Conservation (phyloP, 1,140 invertebrate species). For the Nixonia krombeini region DNA sequence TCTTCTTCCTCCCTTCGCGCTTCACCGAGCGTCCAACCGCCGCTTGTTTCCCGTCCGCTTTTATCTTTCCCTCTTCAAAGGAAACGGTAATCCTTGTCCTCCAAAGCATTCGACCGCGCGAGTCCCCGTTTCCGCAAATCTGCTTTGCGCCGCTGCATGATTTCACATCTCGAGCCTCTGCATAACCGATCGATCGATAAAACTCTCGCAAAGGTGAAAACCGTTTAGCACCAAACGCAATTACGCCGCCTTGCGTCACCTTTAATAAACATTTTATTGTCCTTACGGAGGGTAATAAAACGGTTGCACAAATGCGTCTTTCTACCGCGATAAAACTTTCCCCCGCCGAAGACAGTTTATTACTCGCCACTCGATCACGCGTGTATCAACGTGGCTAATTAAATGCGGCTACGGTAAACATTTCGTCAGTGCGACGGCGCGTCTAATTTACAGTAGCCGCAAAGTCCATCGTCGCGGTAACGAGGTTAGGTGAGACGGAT, state of each 20-base stretch:
- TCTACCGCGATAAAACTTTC: neutral
- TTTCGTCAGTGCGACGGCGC: conserved; percentile 17
- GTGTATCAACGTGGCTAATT: conserved; percentile 32
- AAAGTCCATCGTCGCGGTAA: conserved; percentile 37
- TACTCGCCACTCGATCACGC: conserved; percentile 10
- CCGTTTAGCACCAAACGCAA: no score
- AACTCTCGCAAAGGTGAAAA: no score
- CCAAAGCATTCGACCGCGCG: neutral
- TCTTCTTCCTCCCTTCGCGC: conserved; percentile 30
- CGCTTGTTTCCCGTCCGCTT: conserved; percentile 23
- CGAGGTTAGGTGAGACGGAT: conserved; percentile 48
- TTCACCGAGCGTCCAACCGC: conserved; percentile 27
- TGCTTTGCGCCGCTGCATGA: no score
- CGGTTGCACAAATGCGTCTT: no score
- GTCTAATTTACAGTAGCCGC: conserved; percentile 43
- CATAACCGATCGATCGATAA: no score
- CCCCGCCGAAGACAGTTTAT: neutral
- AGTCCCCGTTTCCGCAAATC: no score
- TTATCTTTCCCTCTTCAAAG: neutral
- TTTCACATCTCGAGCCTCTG: no score
- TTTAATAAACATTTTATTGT: no score
- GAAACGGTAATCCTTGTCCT: neutral
- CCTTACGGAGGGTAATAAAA: no score
- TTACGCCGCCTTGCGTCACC: no score
- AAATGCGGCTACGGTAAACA: conserved; percentile 25